Evolutionary conservation across 1,140 invertebrate genomes (phyloP).

Genomic region (Solenopsis invicta): DNA sequence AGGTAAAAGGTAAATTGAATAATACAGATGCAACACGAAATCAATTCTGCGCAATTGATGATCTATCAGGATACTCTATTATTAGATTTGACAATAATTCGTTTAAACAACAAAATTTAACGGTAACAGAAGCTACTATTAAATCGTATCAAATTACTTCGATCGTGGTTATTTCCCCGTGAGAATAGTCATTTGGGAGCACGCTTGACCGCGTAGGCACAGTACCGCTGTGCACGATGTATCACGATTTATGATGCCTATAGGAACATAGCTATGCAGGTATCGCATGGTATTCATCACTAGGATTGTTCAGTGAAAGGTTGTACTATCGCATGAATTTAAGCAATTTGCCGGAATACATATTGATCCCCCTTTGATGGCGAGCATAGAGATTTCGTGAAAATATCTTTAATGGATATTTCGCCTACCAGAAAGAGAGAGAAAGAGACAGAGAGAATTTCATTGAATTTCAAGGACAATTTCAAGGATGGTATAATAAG

Average conservation of each 20-base stretch:
- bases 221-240: constrained; percentile 23
- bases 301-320: constrained; percentile 64
- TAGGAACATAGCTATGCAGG: constrained; percentile 57
- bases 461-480: background rate
- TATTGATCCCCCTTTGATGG: constrained; percentile 41
- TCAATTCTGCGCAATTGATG: constrained; percentile 37
- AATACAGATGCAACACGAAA: background rate
- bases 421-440: constrained; percentile 20
- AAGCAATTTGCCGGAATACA: constrained; percentile 62
- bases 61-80: constrained; percentile 6
- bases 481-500: background rate
- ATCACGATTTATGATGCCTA: constrained; percentile 67
- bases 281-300: constrained; percentile 62
- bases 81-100: constrained; percentile 50
- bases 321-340: constrained; percentile 64
- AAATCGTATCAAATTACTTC: constrained; percentile 67
- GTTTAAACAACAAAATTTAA: constrained; percentile 43
- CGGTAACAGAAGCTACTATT: background rate
- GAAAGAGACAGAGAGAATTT: background rate
- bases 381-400: constrained; percentile 49
- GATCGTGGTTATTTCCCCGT: constrained; percentile 59
- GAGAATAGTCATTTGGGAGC: constrained; percentile 57
- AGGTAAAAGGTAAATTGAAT: constrained; percentile 25
- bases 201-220: constrained; percentile 22
- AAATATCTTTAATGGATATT: constrained; percentile 59